Evolutionary conservation across 1,140 invertebrate species (phyloP).

Genomic region (Conopomorpha cramerella): DNA sequence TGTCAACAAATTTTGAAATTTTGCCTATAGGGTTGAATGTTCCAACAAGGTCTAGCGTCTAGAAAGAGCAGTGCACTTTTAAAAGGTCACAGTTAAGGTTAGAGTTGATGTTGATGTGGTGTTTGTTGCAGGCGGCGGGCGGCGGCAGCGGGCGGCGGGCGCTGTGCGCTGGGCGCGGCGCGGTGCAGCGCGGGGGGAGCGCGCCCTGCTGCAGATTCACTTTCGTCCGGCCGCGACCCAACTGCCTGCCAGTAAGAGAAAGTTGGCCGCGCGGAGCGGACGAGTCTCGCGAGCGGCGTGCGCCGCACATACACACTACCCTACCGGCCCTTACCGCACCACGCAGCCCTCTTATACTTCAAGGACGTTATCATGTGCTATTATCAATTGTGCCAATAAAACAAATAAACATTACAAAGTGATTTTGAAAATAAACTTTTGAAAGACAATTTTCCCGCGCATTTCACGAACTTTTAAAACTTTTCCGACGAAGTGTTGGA

Average conservation of each 20-base stretch:
- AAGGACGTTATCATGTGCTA: too few species aligned
- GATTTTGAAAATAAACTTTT: too few species aligned
- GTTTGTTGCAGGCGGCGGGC: constrained; percentile 30
- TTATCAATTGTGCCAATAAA: too few species aligned
- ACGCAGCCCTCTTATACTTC: too few species aligned
- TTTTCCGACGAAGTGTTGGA: too few species aligned
- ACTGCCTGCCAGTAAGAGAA: constrained; percentile 54
- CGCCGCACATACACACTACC: not conserved
- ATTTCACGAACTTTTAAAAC: too few species aligned
- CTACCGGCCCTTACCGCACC: too few species aligned
- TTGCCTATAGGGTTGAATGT: not conserved
- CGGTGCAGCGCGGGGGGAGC: not conserved
- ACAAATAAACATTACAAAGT: too few species aligned
- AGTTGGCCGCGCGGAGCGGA: constrained; percentile 54
- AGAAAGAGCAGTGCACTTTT: constrained; percentile 42
- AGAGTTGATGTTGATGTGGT: constrained; percentile 42
- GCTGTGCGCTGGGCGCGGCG: constrained; percentile 14
- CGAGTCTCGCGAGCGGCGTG: constrained; percentile 39
- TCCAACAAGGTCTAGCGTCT: not conserved
- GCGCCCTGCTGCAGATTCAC: constrained; percentile 50
- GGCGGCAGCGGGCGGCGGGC: constrained; percentile 32
- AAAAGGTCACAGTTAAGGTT: constrained; percentile 54
- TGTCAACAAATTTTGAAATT: too few species aligned
- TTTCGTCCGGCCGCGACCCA: constrained; percentile 46
- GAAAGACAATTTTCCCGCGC: constrained; percentile 11